These are phyloP conservation scores for Chrosomus eos DNA, from an alignment of 2,797 vertebrate genomes.

Conservation along the genomic window DNA sequence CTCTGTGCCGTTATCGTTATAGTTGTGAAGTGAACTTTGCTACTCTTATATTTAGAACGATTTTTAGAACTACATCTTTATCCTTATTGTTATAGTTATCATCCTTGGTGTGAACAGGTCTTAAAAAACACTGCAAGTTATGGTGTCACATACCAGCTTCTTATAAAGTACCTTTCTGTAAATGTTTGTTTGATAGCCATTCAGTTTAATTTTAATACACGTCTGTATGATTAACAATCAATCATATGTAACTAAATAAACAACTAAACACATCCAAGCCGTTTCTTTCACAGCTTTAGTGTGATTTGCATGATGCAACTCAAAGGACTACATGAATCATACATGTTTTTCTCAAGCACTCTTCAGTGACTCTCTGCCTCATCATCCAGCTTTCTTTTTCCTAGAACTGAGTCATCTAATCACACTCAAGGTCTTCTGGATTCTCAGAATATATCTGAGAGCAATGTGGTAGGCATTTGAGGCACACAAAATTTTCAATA, in stretches of 20 bases:
- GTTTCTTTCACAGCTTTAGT: background rate
- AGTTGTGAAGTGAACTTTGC: background rate
- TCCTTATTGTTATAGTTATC: background rate
- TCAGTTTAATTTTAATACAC: background rate
- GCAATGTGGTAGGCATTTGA: constrained; percentile 6
- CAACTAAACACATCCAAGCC: background rate
- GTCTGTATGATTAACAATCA: background rate
- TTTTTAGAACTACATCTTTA: background rate
- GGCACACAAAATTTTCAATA: background rate
- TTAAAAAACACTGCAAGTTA: background rate
- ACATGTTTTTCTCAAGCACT: background rate
- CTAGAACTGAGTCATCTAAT: constrained; percentile 68
- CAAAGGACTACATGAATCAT: background rate
- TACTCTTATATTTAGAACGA: background rate
- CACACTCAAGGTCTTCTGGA: constrained; percentile 51
- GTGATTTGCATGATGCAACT: background rate
- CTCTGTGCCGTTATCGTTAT: background rate
- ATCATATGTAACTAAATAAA: background rate
- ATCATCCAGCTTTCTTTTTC: constrained; percentile 53
- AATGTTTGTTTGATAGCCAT: background rate
- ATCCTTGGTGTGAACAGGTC: background rate
- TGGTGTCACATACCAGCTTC: background rate
- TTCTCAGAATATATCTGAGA: constrained; percentile 55
- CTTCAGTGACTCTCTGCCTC: constrained; percentile 15
- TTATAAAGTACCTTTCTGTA: background rate